Conservation (phyloP, 2,797 vertebrate genomes). For the Muraenolepis orangiensis region DNA sequence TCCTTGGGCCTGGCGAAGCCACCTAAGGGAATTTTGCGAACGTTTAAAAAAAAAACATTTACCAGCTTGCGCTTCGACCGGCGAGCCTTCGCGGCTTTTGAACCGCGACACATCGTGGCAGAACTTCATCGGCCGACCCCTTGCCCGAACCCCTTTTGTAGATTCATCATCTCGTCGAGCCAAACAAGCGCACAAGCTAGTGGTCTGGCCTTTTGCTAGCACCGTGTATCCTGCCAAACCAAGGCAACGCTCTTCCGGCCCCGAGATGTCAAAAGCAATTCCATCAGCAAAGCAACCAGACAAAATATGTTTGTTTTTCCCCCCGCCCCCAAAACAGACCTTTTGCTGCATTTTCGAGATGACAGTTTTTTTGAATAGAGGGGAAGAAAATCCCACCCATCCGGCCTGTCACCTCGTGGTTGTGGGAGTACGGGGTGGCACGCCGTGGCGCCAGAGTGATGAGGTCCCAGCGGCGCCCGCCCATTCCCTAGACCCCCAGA, state of each 20-base stretch:
- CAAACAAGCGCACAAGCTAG: not conserved
- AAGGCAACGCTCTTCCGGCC: constrained; percentile 20
- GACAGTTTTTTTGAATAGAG: constrained; percentile 38
- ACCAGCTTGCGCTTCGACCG: not conserved
- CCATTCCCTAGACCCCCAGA: constrained; percentile 36
- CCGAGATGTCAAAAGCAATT: constrained; percentile 38
- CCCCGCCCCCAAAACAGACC: constrained; percentile 39
- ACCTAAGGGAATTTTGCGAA: not conserved
- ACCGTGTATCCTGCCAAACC: constrained; percentile 31
- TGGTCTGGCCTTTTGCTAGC: constrained; percentile 29
- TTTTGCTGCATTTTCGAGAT: constrained; percentile 36
- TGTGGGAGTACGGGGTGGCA: constrained; percentile 21
- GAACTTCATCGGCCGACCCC: not conserved
- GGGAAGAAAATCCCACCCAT: constrained; percentile 19
- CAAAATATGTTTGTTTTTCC: constrained; percentile 2
- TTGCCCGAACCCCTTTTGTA: not conserved
- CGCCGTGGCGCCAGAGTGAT: constrained; percentile 38
- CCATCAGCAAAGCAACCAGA: constrained; percentile 26
- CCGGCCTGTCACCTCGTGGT: constrained; percentile 21
- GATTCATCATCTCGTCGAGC: not conserved
- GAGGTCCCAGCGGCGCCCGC: constrained; percentile 41
- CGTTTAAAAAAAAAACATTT: too few species aligned
- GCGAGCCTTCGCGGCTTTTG: not conserved
- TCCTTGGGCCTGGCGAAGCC: not conserved
- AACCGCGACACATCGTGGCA: not conserved